phyloP scores from a whole-genome alignment of 2,113 vertebrate genomes.

The Sebastes schlegelii region DNA sequence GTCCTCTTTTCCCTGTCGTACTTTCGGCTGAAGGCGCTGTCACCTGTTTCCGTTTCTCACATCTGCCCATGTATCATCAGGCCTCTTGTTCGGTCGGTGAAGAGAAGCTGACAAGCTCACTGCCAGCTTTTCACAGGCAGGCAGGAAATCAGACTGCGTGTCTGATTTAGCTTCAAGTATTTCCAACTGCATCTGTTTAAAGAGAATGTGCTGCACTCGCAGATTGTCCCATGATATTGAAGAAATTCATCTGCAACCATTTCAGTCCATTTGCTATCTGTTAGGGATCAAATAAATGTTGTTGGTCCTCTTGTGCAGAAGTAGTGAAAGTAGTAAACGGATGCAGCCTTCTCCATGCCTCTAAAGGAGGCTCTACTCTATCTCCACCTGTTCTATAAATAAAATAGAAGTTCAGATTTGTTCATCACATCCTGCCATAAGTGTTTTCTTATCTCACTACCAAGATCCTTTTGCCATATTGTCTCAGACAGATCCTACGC shows the following conservation, averaged over 20 bases:
- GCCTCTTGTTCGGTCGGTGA: slow-evolving; percentile 1
- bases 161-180: slow-evolving; percentile 17
- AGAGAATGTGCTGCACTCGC: slow-evolving; percentile 37
- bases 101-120: slow-evolving; percentile 22
- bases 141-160: slow-evolving; percentile 4
- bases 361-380: background rate
- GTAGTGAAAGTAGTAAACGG: slow-evolving; percentile 17
- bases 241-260: slow-evolving; percentile 37
- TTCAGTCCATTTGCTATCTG: slow-evolving; percentile 19
- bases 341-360: background rate
- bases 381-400: background rate
- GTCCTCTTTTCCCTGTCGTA: background rate
- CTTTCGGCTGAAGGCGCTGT: background rate
- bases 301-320: slow-evolving; percentile 5
- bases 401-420: background rate
- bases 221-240: slow-evolving; percentile 20
- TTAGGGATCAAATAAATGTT: slow-evolving; percentile 4
- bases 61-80: background rate
- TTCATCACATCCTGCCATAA: too few relatives aligned
- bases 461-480: too few relatives aligned
- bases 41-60: background rate
- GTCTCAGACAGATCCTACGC: too few relatives aligned
- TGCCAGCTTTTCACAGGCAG: background rate
- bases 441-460: background rate
- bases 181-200: slow-evolving; percentile 9